These are phyloP conservation scores for Coregonus sp. DNA, from an alignment of 2,797 vertebrate genomes.

Conservation along the genomic window DNA sequence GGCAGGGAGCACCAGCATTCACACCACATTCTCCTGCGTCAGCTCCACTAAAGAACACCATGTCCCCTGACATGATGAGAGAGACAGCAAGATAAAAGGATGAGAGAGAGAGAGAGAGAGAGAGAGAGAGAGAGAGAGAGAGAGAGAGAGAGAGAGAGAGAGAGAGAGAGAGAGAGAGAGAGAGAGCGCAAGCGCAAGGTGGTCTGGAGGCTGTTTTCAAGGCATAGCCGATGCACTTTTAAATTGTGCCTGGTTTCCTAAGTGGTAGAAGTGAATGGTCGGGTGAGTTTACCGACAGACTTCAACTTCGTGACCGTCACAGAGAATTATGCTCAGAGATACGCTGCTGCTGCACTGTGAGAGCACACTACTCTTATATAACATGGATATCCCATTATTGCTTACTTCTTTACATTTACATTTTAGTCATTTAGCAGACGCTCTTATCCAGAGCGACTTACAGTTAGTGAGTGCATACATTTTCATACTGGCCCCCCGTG, in stretches of 20 bases:
- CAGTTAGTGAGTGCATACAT: no score
- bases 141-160: neutral
- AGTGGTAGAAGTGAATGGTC: slow-evolving; percentile 52
- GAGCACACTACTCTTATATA: slow-evolving; percentile 19
- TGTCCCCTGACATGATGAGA: slow-evolving; percentile 23
- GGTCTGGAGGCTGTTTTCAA: slow-evolving; percentile 31
- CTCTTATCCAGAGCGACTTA: no score
- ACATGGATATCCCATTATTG: slow-evolving; percentile 32
- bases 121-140: neutral
- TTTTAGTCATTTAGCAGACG: no score
- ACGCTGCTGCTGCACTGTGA: neutral
- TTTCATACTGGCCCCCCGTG: no score
- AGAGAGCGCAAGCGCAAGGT: neutral
- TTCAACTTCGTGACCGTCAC: slow-evolving; percentile 43
- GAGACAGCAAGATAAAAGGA: neutral
- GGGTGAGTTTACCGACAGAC: slow-evolving; percentile 46
- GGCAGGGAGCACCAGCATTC: slow-evolving; percentile 33
- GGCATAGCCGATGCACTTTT: slow-evolving; percentile 53
- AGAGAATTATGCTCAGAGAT: slow-evolving; percentile 34
- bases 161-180: slow-evolving; percentile 9
- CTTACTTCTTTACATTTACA: slow-evolving; percentile 1
- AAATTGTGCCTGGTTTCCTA: slow-evolving; percentile 43
- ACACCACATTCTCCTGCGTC: slow-evolving; percentile 49
- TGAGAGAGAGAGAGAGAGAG: slow-evolving; percentile 12
- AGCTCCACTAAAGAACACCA: slow-evolving; percentile 44